Evolutionary conservation across 1,140 invertebrate genomes (phyloP), one percentile per base, ranked within the genome.

Genomic region (Nomia melanderi): DNA sequence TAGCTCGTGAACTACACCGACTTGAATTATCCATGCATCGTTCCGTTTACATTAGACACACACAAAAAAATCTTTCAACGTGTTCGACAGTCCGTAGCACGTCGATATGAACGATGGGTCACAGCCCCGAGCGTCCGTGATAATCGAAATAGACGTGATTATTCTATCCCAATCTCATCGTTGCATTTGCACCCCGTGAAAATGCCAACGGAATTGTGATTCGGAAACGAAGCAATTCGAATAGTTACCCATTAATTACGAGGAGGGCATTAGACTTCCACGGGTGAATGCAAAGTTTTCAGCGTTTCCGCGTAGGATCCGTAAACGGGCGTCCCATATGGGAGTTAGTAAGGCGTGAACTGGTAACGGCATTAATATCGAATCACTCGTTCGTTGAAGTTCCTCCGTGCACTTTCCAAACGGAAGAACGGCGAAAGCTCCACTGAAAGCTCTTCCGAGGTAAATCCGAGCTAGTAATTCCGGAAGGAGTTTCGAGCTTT

Each of bases 341-440:
- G n/a, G 31, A 67, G 56, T 60, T 33, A 77, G 81, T 80, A 79
- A 83, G 77, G 77, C 72, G 72, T 59, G 67, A 83, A 80, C 73
- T 83, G 72, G 78, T 84, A 84, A 83, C 77, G 78, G 64, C 81
- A 84, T 84, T 83, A 83, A 84, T 84, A 84, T 84, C 81, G 82
- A 83, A 84, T 84, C 77, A 77, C 59, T 77, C 72, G 81, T 80
- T 83, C 81, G 77, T 77, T 75, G 56, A 69, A 84, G 63, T 77
- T 44, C 83, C 27, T 36, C 23, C 73, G 70, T 73, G 70, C 60
- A 77, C 78, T 75, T 82, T 59, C 65, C 57, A 63, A 69, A 54
- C 53, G 81, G 59, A 82, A 82, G 69, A 83, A 79, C 82, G 60
- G 59, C 7, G 59, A 78, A 71, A 78, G 74, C 77, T 71, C 56